phyloP scores from a whole-genome alignment of 2,797 vertebrate species.

The Myotis findleyi region DNA sequence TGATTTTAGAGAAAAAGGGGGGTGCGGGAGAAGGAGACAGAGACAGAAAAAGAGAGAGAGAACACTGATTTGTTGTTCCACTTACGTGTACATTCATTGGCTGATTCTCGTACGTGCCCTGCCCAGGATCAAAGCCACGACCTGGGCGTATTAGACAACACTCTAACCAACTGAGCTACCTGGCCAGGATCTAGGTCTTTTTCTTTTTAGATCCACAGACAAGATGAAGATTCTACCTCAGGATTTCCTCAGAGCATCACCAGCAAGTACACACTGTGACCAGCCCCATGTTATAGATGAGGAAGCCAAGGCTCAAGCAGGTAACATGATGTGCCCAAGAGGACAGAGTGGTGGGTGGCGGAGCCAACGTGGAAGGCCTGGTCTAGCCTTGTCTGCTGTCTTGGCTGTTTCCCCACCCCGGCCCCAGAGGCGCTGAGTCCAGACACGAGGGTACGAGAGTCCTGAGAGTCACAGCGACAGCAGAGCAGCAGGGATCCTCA shows the following conservation, averaged over 20 bases:
- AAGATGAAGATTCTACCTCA: not conserved
- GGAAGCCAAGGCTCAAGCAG: not conserved
- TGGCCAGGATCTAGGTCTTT: not conserved
- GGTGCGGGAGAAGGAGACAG: not conserved
- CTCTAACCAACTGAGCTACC: not conserved
- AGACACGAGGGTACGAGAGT: too few relatives aligned
- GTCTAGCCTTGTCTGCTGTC: not conserved
- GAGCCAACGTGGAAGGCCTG: not conserved
- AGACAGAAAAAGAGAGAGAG: too few relatives aligned
- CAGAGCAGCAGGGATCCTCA: fast-evolving
- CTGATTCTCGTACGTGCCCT: not conserved
- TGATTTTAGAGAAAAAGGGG: not conserved
- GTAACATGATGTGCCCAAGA: not conserved
- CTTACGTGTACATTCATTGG: not conserved
- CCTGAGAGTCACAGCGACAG: too few relatives aligned
- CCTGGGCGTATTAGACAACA: too few relatives aligned
- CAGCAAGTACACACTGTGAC: fast-evolving
- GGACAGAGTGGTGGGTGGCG: not conserved
- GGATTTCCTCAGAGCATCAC: not conserved
- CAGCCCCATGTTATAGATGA: not conserved
- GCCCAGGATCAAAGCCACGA: not conserved
- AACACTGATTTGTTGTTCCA: not conserved
- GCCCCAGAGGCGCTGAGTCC: not conserved
- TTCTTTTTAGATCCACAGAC: not conserved
- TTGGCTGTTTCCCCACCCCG: not conserved